Base-by-base conservation (phyloP, 2,888 invertebrate species). In the Agonopterix alstromeriana region DNA sequence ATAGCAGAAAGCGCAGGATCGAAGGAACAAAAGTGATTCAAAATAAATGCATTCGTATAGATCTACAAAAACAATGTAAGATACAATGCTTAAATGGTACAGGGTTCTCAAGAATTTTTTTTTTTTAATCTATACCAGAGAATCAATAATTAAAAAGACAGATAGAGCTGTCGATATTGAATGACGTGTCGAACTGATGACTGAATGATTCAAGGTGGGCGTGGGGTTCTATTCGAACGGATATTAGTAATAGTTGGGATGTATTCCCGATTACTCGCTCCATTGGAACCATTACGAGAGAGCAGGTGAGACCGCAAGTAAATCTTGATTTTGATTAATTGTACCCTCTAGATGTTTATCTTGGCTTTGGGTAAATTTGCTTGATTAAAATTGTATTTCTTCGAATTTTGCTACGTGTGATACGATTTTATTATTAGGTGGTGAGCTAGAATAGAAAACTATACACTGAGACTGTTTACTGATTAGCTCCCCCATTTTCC, bases 371-470 rank as follows among this genome's bases (percentile, higher is more conserved):
- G 73, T 72, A 70, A 73, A 71, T 66, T 70, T 64, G 65, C 59
- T 57, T 62, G 67, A 69, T 72, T 70, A 63, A 69, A 72, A 70
- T 67, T 61, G 61, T 71, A 69, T 71, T 70, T 67, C 63, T 63
- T 42, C 3, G 12, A 14, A 10, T 42, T 42, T 12, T 42, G 27
- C 27, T 27, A 27, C 27, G 27, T 27, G 7, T 27, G 27, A 27
- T 27, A 27, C 27, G 7, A 27, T 7, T 17, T 3, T 5, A 27
- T 27, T 27, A 27, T 27, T 27, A 27, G 5, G 1, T 7, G 27
- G 27, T 27, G 5, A 5, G 27, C 27, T 27, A 7, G 27, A 27
- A 27, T 5, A 27, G 27, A 5, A 27, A 27, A 27, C 27, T 27
- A 27, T 5, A 27, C 7, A 27, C 27, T 27, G 27, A 27, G 5